Base-by-base conservation (phyloP, 1,140 invertebrate species). In the Pomphorhynchus laevis region DNA sequence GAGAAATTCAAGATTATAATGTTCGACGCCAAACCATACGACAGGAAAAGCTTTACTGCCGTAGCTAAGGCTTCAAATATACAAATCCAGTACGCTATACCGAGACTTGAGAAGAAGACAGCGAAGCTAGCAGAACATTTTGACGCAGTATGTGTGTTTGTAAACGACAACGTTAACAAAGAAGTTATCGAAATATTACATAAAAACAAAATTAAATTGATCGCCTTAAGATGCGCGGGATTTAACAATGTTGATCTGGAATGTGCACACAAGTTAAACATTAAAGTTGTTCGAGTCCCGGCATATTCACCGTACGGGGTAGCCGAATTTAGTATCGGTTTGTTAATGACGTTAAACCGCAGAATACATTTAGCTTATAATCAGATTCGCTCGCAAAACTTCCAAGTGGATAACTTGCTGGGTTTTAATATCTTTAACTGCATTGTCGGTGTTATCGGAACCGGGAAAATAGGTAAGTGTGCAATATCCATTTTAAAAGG, bases 201-300 rank as follows among this genome's bases (percentile, higher is more conserved):
- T 17, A 29, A 29, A 29, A 14, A 29, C 14, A 3, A 2, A 29
- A 25, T 31, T 18, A 34, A 18, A 23, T 34, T 40, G 29, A 40
- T 40, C 20, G 39, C 39, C 3, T 40, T 29, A 17, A 20, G 39
- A n/a, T 34, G 29, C 14, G 39, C 39, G 34, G 39, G 39, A 17
- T 40, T 40, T 40, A 29, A 40, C 17, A 33, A 40, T 40, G 39
- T 40, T 23, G 29, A 40, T 34, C 24, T 40, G 12, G 14, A 14
- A 32, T 21, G 24, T 25, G 29, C 25, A 14, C 31, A 29, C 20
- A 27, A 18, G 17, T 29, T 21, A 18, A 18, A 31, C 5, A 34
- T 40, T 5, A 40, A 34, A 34, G 39, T 40, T 5, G 29, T 22
- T n/a, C 32, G 29, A n/a, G 39, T 40, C 21, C 39, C 39, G 18